Percentiles rank a stretch among this genome's conserved stretches.
Evolutionary conservation across 37 sponge, comb jelly and placozoan species (phyloP).

Genomic region (Ephydatia muelleri): DNA sequence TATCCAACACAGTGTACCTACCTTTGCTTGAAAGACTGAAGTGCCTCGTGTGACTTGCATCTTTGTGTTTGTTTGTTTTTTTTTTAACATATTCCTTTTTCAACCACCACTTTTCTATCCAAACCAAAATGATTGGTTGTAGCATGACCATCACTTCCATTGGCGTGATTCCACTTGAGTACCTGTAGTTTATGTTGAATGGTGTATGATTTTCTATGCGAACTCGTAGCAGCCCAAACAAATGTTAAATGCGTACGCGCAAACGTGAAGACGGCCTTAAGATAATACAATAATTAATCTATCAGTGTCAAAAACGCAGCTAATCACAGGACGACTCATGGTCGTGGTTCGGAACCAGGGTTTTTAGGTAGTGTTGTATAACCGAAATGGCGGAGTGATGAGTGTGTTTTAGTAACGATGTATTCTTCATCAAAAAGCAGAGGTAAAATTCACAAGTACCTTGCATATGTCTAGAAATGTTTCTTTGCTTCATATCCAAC

Average conservation of each 20-base stretch:
- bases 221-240: neutral
- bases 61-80: neutral
- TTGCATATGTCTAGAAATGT: neutral
- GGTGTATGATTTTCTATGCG: slow-evolving; percentile 22
- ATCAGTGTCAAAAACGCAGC: too few relatives aligned
- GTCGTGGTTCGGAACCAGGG: neutral
- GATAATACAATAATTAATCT: neutral
- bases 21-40: neutral
- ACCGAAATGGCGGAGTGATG: neutral
- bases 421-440: neutral
- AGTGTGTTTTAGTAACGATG: neutral
- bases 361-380: neutral
- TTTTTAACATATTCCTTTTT: neutral
- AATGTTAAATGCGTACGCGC: neutral
- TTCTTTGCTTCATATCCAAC: neutral
- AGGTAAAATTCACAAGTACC: neutral
- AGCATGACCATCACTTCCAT: slow-evolving; percentile 7
- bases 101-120: slow-evolving; percentile 21
- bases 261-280: neutral
- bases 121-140: slow-evolving; percentile 17
- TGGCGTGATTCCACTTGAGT: slow-evolving; percentile 11
- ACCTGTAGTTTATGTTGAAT: slow-evolving; percentile 14
- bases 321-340: neutral
- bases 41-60: neutral
- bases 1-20: slow-evolving; percentile 1